Evolutionary conservation across 2,888 invertebrate genomes (phyloP).

Genomic region (Tetanocera ferruginea): DNA sequence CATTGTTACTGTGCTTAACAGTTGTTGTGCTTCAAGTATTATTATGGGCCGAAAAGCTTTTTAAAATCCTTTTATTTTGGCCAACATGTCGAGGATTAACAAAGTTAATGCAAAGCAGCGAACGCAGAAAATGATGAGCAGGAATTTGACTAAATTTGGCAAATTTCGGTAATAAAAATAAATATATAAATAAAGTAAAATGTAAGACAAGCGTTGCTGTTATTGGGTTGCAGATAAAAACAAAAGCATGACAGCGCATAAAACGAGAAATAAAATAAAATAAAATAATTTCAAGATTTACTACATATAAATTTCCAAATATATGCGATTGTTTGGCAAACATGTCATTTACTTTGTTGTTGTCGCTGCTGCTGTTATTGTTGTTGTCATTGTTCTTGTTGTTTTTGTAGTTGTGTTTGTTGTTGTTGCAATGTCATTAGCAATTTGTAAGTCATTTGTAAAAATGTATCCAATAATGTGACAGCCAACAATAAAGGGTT

Average conservation of each 20-base stretch:
- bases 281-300: too few relatives aligned
- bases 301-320: too few relatives aligned
- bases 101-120: conserved; percentile 20
- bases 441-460: conserved; percentile 36
- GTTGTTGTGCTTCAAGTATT: background rate
- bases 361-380: conserved; percentile 3
- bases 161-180: conserved; percentile 30
- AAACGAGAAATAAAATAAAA: too few relatives aligned
- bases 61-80: background rate
- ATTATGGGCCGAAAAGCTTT: background rate
- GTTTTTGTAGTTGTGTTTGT: background rate
- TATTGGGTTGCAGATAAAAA: background rate
- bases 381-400: background rate
- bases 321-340: background rate
- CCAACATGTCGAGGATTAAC: background rate
- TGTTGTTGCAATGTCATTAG: conserved; percentile 18
- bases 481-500: conserved; percentile 27
- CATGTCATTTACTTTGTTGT: background rate
- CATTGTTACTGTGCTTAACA: background rate
- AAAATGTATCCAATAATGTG: conserved; percentile 19
- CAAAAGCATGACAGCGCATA: background rate
- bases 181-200: conserved; percentile 21
- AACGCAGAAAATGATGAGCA: conserved; percentile 12
- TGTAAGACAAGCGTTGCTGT: background rate
- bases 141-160: conserved; percentile 34